Conservation (phyloP, 1,140 invertebrate genomes). For the Liolophura sinensis region DNA sequence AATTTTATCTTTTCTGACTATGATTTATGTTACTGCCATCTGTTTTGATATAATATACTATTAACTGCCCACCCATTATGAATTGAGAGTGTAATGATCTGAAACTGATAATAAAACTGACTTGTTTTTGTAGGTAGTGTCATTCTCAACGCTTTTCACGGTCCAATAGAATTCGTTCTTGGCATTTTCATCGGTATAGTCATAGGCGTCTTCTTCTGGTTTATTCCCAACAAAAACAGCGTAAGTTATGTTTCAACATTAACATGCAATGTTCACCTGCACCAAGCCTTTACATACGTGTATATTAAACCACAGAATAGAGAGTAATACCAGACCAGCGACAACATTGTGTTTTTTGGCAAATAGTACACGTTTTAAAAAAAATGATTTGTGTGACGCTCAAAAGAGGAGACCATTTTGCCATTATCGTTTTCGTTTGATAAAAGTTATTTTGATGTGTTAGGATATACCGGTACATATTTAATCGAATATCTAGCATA, state of each 20-base stretch:
- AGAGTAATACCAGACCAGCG: not conserved
- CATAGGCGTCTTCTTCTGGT: constrained; percentile 17
- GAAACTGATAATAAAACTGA: constrained; percentile 1
- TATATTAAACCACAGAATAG: not conserved
- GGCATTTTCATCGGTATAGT: constrained; percentile 17
- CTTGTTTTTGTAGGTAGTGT: constrained; percentile 7
- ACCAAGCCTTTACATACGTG: not conserved
- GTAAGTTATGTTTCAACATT: not conserved
- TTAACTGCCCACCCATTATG: no score
- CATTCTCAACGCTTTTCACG: constrained; percentile 14
- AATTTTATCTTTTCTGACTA: no score
- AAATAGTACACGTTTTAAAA: no score
- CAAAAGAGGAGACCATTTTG: no score
- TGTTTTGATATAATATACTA: no score
- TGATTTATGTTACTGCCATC: no score
- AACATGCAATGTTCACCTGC: not conserved
- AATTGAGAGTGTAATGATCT: not conserved
- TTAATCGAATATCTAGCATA: no score
- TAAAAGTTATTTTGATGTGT: no score
- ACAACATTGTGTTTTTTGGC: no score
- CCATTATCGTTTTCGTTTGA: no score
- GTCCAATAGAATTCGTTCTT: constrained; percentile 17
- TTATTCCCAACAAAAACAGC: constrained; percentile 7
- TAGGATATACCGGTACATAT: no score
- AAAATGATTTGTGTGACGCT: no score